Evolutionary conservation across 2,797 vertebrate genomes (phyloP), one percentile per base, ranked within the genome.

Genomic region (Phoxinus dragarum): DNA sequence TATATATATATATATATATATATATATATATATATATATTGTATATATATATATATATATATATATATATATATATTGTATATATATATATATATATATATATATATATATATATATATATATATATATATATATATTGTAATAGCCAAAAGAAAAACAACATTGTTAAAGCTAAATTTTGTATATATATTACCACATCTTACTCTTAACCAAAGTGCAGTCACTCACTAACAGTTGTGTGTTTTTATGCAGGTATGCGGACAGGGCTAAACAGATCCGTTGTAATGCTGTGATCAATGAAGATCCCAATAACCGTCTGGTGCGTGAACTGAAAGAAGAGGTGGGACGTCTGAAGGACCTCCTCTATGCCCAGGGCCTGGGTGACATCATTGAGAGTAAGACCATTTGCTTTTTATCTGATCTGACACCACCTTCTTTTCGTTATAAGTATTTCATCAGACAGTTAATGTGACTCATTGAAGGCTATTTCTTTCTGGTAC

Each of bases 341-440:
- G 98, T 99, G 93, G 96, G 96, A 0, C 96, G 98, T 2, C 95
- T 99, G 86, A 96, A 97, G 11, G 98, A 99, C 66, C 96, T 99
- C 10, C 96, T 99, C 16, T 97, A 93, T 0, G 94, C 97, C 81
- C 98, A 99, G 90, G 98, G 98, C n/a, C 96, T 99, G 0, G 97
- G 98, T 21, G 98, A 99, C 94, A 98, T 99, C 91, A 97, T 99
- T n/a, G 98, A 99, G 88, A 97, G 98, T 99, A 97, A 95, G 98
- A 17, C 19, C 19, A n/a, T 34, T 71, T 82, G 27, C 47, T 73
- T 36, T 84, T 72, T 72, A 21, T 38, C 23, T 71, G 19, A 12
- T 49, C 21, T 38, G 14, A 54, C 31, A n/a, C 23, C 12, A 38
- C 27, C 5, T 69, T 84, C n/a, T 52, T 27, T 40, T 77, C 31